Percentiles rank a stretch among this genome's conserved stretches.
phyloP scores from a whole-genome alignment of 1,140 invertebrate genomes.

The Listronotus bonariensis region DNA sequence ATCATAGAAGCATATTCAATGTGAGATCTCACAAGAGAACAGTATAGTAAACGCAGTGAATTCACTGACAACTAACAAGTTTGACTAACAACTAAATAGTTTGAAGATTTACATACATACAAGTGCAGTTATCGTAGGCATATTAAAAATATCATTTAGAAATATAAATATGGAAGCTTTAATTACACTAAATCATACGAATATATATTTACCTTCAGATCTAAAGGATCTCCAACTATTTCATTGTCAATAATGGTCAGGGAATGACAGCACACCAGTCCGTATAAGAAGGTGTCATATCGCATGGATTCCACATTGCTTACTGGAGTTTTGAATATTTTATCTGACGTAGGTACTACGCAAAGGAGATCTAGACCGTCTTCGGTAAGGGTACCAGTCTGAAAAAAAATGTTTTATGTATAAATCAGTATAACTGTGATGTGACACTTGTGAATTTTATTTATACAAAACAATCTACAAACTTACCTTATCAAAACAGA shows the following conservation, averaged over 20 bases:
- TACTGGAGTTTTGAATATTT: constrained; percentile 63
- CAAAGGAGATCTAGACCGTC: constrained; percentile 88
- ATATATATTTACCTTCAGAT: constrained; percentile 72
- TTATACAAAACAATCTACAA: no score
- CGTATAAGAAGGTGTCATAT: constrained; percentile 66
- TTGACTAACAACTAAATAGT: no score
- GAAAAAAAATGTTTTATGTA: constrained; percentile 32
- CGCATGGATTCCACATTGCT: constrained; percentile 61
- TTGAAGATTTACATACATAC: no score
- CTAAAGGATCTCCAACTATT: constrained; percentile 89
- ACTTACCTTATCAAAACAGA: constrained; percentile 95
- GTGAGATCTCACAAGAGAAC: no score
- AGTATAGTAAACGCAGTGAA: no score
- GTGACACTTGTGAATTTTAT: no score
- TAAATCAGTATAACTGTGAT: constrained; percentile 20
- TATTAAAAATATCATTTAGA: no score
- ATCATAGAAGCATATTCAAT: no score
- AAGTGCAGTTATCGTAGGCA: no score
- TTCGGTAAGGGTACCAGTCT: constrained; percentile 91
- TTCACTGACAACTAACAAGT: no score
- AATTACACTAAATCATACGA: no score
- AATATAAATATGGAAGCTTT: no score
- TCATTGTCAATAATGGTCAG: constrained; percentile 82
- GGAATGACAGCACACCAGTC: constrained; percentile 89
- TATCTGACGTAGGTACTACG: constrained; percentile 66